Conservation (phyloP, 2,113 vertebrate genomes). For the Sebastes schlegelii region DNA sequence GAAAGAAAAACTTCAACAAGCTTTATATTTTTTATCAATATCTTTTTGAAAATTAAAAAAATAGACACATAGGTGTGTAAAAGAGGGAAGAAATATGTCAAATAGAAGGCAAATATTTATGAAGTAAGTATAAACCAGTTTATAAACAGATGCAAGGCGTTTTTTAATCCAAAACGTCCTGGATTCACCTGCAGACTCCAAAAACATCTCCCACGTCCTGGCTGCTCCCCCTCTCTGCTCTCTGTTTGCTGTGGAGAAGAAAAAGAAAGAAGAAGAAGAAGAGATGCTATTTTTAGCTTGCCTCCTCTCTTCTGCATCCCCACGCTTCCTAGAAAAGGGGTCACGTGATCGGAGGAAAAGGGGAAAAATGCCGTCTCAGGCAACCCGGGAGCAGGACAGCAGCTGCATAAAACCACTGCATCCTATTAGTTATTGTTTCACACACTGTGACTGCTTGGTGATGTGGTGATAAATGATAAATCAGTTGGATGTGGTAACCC, state of each 20-base stretch:
- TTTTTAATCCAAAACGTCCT: background rate
- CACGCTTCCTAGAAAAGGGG: slow-evolving; percentile 68
- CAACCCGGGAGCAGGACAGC: slow-evolving; percentile 42
- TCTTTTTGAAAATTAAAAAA: background rate
- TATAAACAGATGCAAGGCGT: background rate
- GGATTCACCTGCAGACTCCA: slow-evolving; percentile 61
- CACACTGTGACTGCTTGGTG: background rate
- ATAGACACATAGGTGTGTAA: background rate
- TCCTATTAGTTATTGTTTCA: slow-evolving; percentile 14
- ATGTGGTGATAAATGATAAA: background rate
- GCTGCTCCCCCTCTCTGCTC: slow-evolving; percentile 36
- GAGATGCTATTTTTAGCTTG: slow-evolving; percentile 76
- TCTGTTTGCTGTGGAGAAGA: slow-evolving; percentile 52
- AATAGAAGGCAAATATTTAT: background rate
- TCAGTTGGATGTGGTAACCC: background rate
- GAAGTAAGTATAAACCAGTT: background rate
- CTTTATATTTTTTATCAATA: background rate
- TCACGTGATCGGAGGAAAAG: slow-evolving; percentile 68
- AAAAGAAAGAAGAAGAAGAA: slow-evolving; percentile 20
- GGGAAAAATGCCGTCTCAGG: slow-evolving; percentile 55
- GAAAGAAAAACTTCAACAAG: background rate
- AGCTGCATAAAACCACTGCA: slow-evolving; percentile 18
- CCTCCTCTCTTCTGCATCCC: slow-evolving; percentile 74
- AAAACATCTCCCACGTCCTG: slow-evolving; percentile 36
- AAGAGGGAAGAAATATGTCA: background rate